A percentile compares a stretch with the other conserved stretches of the same genome.
These are phyloP conservation scores for Phoxinus dragarum DNA, from an alignment of 2,797 vertebrate genomes.

Conservation along the genomic window DNA sequence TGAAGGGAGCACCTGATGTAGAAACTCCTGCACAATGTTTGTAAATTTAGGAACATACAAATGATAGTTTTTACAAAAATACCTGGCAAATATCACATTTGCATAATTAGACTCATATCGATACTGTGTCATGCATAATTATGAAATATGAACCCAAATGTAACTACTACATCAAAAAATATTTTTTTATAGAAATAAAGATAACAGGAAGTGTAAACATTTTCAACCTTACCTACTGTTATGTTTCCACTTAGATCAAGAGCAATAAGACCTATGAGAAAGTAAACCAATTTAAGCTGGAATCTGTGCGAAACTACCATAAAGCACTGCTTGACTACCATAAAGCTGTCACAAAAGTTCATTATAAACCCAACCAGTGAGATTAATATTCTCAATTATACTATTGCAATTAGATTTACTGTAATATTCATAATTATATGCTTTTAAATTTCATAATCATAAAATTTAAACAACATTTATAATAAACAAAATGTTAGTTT, in stretches of 20 bases:
- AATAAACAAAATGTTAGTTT: background rate
- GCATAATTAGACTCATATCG: background rate
- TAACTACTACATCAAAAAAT: background rate
- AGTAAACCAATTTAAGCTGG: background rate
- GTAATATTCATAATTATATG: background rate
- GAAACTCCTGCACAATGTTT: constrained; percentile 60
- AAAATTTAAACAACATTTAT: background rate
- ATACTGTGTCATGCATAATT: background rate
- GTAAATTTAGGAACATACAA: constrained; percentile 8
- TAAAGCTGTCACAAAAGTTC: background rate
- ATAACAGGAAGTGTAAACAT: background rate
- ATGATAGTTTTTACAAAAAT: background rate
- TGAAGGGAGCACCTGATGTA: constrained; percentile 64
- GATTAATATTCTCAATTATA: background rate
- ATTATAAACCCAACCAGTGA: background rate
- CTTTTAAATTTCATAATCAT: background rate
- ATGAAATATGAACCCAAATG: background rate
- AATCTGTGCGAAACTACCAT: background rate
- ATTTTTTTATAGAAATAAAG: background rate
- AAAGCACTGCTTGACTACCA: background rate
- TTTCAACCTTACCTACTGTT: constrained; percentile 59
- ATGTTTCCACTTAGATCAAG: constrained; percentile 64
- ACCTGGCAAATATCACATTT: background rate
- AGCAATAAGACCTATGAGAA: constrained; percentile 57
- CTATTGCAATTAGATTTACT: background rate